These are phyloP conservation scores for Nomia melanderi DNA, from an alignment of 1,140 invertebrate genomes.

Conservation along the genomic window DNA sequence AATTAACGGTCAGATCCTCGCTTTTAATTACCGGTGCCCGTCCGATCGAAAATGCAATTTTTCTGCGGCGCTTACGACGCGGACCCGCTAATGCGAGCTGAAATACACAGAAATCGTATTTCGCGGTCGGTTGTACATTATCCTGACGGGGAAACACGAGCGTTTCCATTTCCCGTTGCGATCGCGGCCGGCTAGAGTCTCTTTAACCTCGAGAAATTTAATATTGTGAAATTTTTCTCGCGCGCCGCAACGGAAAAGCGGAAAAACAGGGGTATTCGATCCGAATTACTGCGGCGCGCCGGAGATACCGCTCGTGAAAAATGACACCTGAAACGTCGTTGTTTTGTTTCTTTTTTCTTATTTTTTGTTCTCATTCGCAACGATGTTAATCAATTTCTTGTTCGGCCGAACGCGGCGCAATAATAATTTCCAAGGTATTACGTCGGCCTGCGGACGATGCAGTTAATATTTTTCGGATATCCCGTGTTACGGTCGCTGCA, in stretches of 20 bases:
- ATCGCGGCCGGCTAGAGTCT: not conserved
- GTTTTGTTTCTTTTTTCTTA: no score
- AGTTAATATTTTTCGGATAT: no score
- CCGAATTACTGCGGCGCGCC: not conserved
- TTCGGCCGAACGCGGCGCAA: not conserved
- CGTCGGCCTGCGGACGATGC: no score
- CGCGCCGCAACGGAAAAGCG: not conserved
- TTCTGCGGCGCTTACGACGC: not conserved
- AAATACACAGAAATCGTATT: not conserved
- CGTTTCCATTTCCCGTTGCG: not conserved
- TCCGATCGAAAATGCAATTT: not conserved
- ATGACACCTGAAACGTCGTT: no score
- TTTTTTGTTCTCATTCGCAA: not conserved
- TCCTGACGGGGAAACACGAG: not conserved
- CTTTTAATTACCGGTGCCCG: slow-evolving; percentile 4
- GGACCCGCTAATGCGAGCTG: not conserved
- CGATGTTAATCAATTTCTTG: not conserved
- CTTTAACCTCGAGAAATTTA: not conserved
- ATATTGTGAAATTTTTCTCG: not conserved
- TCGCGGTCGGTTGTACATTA: not conserved
- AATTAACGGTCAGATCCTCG: slow-evolving; percentile 10
- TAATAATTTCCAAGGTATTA: not conserved
- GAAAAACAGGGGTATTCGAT: not conserved
- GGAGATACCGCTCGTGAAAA: not conserved
- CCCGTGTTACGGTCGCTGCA: no score